Conservation (phyloP, 2,113 vertebrate species). For the Phalacrocorax brasilianus region DNA sequence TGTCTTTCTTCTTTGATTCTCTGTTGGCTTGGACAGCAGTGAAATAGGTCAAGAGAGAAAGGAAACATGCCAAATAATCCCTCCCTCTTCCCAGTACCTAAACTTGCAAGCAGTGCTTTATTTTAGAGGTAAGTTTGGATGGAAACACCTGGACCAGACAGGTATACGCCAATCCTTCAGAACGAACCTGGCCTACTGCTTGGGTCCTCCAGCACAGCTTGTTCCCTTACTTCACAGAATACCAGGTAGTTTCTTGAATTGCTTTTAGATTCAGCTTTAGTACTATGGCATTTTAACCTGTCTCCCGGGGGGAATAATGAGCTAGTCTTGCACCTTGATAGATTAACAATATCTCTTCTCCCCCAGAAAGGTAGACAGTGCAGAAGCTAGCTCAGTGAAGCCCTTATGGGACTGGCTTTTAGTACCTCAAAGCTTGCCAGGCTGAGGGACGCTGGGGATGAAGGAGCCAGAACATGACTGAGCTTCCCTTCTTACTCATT, state of each 20-base stretch:
- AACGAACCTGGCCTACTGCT: background rate
- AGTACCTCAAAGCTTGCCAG: background rate
- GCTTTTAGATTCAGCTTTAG: background rate
- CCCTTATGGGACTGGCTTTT: background rate
- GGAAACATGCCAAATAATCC: background rate
- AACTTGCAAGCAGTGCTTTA: background rate
- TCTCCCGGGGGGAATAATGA: background rate
- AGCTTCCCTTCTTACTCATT: background rate
- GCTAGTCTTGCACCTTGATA: background rate
- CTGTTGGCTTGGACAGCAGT: background rate
- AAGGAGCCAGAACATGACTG: background rate
- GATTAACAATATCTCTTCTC: background rate
- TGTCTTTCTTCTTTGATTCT: background rate
- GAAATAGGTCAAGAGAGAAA: background rate
- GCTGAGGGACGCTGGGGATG: background rate
- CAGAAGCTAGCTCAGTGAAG: background rate
- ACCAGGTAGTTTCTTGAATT: background rate
- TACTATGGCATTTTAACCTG: background rate
- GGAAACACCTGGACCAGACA: rapidly evolving
- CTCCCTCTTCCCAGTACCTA: background rate
- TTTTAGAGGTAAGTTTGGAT: background rate
- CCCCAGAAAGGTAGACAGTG: background rate
- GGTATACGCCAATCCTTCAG: background rate
- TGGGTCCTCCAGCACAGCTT: background rate
- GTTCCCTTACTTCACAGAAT: background rate